These are phyloP conservation scores for Nephrotoma appendiculata DNA, from an alignment of 2,888 invertebrate genomes.

Conservation along the genomic window DNA sequence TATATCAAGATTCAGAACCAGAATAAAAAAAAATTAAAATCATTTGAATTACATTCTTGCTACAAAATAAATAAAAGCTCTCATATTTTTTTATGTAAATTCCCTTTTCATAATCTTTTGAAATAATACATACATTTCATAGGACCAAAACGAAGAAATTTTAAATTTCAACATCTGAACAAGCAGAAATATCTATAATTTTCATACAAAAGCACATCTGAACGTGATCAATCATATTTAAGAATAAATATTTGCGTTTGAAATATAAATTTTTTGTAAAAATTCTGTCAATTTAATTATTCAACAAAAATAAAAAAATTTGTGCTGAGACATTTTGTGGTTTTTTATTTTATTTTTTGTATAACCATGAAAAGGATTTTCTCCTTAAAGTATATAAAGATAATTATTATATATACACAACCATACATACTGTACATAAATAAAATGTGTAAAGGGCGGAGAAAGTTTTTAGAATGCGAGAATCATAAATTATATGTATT, in stretches of 20 bases:
- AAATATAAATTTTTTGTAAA: neutral
- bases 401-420: neutral
- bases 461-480: neutral
- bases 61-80: neutral
- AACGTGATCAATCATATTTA: neutral
- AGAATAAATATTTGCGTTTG: neutral
- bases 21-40: neutral
- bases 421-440: neutral
- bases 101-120: neutral
- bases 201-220: neutral
- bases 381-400: neutral
- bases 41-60: neutral
- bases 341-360: neutral
- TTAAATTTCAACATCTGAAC: neutral
- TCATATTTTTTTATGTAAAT: neutral
- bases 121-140: neutral
- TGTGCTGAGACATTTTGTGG: neutral
- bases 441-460: neutral
- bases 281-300: neutral
- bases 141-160: neutral
- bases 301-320: neutral
- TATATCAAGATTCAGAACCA: neutral
- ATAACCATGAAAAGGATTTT: neutral
- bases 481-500: no score
- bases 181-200: neutral